A percentile compares a stretch with the other conserved stretches of the same genome.
Evolutionary conservation across 2,113 vertebrate species (phyloP).

Genomic region (Cichladusa arquata): DNA sequence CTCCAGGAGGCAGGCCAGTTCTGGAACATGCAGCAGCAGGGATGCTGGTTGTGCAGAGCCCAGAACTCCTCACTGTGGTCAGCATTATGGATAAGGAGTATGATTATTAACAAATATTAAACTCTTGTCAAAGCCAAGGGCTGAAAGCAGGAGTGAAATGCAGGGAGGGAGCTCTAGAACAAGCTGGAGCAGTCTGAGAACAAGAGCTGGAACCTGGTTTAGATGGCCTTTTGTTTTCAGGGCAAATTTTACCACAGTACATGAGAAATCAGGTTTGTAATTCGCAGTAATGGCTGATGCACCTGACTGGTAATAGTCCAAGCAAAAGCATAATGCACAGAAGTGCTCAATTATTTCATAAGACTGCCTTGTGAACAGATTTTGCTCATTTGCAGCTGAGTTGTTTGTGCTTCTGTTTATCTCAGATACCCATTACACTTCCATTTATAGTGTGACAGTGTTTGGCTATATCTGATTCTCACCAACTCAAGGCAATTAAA

Average conservation of each 20-base stretch:
- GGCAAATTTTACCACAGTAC: not conserved
- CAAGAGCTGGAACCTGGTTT: not conserved
- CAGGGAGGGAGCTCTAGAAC: not conserved
- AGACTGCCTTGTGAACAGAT: constrained; percentile 33
- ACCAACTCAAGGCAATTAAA: constrained; percentile 59
- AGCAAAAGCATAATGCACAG: not conserved
- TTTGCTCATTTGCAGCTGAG: constrained; percentile 58
- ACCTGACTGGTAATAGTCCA: not conserved
- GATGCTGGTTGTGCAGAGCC: not conserved
- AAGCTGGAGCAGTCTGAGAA: not conserved
- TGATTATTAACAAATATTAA: not conserved
- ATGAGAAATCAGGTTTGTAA: not conserved
- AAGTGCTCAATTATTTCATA: constrained; percentile 36
- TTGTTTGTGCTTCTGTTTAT: constrained; percentile 59
- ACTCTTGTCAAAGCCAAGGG: not conserved
- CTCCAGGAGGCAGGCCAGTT: constrained; percentile 16
- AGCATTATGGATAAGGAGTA: not conserved
- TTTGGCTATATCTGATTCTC: constrained; percentile 53
- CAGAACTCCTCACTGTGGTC: not conserved
- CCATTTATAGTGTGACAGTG: constrained; percentile 52
- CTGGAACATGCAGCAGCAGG: not conserved
- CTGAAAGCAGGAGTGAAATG: not conserved
- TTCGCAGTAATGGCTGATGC: not conserved
- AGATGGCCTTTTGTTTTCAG: not conserved
- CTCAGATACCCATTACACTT: constrained; percentile 43